Evolutionary conservation across 1,140 invertebrate species (phyloP).

Genomic region (Himalopsyche phryganea): DNA sequence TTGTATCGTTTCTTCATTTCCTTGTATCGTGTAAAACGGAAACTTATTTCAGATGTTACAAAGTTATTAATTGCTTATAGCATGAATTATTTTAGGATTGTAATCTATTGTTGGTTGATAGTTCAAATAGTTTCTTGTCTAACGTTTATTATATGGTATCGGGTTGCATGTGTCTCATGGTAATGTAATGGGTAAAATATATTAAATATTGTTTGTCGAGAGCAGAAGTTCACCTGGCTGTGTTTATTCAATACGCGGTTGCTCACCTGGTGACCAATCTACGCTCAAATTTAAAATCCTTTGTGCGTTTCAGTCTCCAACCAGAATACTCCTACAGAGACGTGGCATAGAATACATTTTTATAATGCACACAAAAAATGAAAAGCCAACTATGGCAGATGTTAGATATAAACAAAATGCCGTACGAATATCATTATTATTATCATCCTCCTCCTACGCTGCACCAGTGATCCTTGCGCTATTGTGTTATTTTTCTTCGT

Average conservation of each 20-base stretch:
- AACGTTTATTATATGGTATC: too few relatives aligned
- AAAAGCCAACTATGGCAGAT: conserved; percentile 29
- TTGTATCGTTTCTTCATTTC: too few relatives aligned
- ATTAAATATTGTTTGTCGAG: too few relatives aligned
- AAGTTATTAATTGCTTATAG: too few relatives aligned
- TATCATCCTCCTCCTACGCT: conserved; percentile 31
- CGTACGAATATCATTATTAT: conserved; percentile 9
- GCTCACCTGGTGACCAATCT: background rate
- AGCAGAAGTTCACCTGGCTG: conserved; percentile 11
- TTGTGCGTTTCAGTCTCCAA: conserved; percentile 18
- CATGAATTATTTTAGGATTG: too few relatives aligned
- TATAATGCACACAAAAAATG: conserved; percentile 26
- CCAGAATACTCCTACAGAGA: conserved; percentile 25
- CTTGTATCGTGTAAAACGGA: too few relatives aligned
- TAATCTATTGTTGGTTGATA: too few relatives aligned
- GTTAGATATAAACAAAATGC: conserved; percentile 26
- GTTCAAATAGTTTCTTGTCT: too few relatives aligned
- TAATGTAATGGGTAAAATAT: too few relatives aligned
- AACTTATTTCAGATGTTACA: too few relatives aligned
- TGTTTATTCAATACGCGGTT: background rate
- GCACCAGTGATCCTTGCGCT: conserved; percentile 5
- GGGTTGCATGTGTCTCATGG: too few relatives aligned
- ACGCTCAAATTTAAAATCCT: conserved; percentile 30
- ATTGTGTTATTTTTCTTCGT: conserved; percentile 30
- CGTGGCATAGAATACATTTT: conserved; percentile 27